Evolutionary conservation across 2,888 invertebrate genomes (phyloP), one percentile per base, ranked within the genome.

Genomic region (Andrena chrysosceles): DNA sequence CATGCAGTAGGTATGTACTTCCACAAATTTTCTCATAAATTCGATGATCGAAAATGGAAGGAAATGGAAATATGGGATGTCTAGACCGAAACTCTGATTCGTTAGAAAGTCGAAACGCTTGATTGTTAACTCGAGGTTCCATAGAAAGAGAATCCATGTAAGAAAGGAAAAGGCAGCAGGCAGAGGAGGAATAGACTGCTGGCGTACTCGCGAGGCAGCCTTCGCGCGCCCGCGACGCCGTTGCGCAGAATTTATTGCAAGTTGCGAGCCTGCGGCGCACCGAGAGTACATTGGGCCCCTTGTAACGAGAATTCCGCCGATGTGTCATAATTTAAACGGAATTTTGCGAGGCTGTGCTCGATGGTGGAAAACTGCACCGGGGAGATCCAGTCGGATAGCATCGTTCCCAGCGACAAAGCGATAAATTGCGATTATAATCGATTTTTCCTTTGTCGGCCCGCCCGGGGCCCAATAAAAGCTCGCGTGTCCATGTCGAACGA

Each of bases 261-360:
- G 54, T 63, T 26, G 71, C 73, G 33, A 23, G 23, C 56, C 70
- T 13, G 64, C 56, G 66, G 64, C 72, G 59, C 56, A 42, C 52
- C 20, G 60, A 29, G 59, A 62, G 42, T 48, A 77, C 83, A 63
- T 72, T 60, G 54, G 72, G 54, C 23, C 70, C 31, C 72, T 81
- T 70, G 77, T 68, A 73, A 42, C 70, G 77, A 49, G 72, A 66
- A 79, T 86, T 74, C 70, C 81, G 70, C 56, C 77, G 70, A 74
- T 79, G 79, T 74, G 73, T 86, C 84, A 84, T 86, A 86, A 86
- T 82, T 86, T 82, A 70, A 74, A 54, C 49, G 81, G 64, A 78
- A 78, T 73, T 81, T 78, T 73, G 72, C 29, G 68, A 71, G 48
- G n/a, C 67, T 63, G 49, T 35, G 49, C 62, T 66, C 42, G 42